Conservation (phyloP, 2,113 vertebrate species). For the Spea bombifrons region DNA sequence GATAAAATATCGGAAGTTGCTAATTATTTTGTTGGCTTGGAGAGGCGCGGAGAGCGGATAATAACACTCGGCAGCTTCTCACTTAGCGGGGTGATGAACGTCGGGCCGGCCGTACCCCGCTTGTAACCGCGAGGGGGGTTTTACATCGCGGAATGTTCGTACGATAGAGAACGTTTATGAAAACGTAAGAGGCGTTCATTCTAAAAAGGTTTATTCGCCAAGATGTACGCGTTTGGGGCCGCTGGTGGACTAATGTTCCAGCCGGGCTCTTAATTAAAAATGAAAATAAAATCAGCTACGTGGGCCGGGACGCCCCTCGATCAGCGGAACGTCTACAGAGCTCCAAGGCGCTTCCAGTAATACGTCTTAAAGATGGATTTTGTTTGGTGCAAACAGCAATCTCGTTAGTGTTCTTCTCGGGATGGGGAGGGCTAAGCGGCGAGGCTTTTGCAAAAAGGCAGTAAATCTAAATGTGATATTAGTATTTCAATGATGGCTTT, state of each 20-base stretch:
- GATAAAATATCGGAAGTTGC: not conserved
- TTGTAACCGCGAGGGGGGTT: too few relatives aligned
- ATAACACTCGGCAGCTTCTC: too few relatives aligned
- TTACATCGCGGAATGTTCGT: too few relatives aligned
- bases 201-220: too few relatives aligned
- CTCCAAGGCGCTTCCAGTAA: not conserved
- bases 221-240: too few relatives aligned
- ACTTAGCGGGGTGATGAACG: too few relatives aligned
- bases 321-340: constrained; percentile 3
- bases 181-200: too few relatives aligned
- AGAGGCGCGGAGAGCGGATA: not conserved
- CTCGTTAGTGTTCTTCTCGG: constrained; percentile 12
- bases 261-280: constrained; percentile 29
- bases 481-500: constrained; percentile 9
- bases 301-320: constrained; percentile 23
- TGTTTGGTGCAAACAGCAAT: constrained; percentile 24
- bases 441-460: not conserved
- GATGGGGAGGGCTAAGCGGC: constrained; percentile 1
- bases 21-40: not conserved
- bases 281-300: not conserved
- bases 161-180: too few relatives aligned
- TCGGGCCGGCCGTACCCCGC: too few relatives aligned
- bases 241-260: not conserved
- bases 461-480: constrained; percentile 14
- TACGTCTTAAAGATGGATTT: constrained; percentile 15